These are phyloP conservation scores for Cercocebus atys DNA, from an alignment of 2,113 vertebrate genomes.

Conservation along the genomic window DNA sequence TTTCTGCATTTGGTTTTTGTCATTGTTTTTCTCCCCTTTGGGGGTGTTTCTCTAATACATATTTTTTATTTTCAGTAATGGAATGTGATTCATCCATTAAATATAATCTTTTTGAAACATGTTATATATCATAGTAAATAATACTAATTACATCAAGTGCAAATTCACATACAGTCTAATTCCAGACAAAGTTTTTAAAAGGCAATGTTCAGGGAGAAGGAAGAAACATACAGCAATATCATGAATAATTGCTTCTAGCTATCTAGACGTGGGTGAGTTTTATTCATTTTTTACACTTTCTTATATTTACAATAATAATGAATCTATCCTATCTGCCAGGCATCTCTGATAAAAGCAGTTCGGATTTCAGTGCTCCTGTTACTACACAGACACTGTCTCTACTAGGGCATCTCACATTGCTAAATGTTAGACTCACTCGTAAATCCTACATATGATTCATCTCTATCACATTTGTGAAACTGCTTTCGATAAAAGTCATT, in stretches of 20 bases:
- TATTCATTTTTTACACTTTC: not conserved
- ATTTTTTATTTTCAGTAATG: constrained; percentile 1
- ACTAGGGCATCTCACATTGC: constrained; percentile 55
- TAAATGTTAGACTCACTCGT: constrained; percentile 44
- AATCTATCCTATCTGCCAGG: not conserved
- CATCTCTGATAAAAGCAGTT: constrained; percentile 44
- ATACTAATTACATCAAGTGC: not conserved
- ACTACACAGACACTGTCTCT: constrained; percentile 22
- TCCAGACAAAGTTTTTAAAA: not conserved
- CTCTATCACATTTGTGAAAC: constrained; percentile 44
- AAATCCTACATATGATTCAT: constrained; percentile 69
- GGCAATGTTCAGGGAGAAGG: not conserved
- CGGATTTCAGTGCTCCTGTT: constrained; percentile 30
- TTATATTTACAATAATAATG: not conserved
- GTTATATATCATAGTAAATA: not conserved
- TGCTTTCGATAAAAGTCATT: constrained; percentile 48
- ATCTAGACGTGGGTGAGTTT: not conserved
- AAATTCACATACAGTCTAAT: not conserved
- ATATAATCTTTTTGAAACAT: not conserved
- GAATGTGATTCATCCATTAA: not conserved
- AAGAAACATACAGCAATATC: not conserved
- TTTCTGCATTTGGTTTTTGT: not conserved
- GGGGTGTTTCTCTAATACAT: not conserved
- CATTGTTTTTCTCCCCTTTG: not conserved
- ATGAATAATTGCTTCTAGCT: not conserved